Conservation (phyloP, 2,113 vertebrate genomes). For the Fulica atra region DNA sequence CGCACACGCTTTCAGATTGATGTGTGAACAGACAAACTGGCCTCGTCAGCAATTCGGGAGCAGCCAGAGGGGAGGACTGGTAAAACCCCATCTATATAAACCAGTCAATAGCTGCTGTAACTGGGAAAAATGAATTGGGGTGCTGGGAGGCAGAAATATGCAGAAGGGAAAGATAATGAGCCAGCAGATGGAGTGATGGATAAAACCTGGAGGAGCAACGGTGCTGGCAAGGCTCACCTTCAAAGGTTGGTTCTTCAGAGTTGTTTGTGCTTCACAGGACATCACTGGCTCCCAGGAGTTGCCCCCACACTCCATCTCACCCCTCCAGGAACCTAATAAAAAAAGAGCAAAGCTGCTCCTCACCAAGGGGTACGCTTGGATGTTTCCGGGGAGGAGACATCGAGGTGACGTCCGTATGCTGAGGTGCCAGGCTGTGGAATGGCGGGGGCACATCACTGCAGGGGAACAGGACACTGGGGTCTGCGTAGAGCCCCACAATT, state of each 20-base stretch:
- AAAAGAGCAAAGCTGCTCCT: neutral
- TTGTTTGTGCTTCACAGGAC: neutral
- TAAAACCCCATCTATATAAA: neutral
- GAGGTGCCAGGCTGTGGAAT: neutral
- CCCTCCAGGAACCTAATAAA: neutral
- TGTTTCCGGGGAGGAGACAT: neutral
- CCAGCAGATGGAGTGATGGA: neutral
- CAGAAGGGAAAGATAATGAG: neutral
- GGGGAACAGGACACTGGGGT: neutral
- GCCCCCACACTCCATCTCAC: neutral
- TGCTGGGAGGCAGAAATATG: neutral
- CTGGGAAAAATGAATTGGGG: neutral
- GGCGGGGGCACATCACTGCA: fast-evolving
- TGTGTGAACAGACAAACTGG: neutral
- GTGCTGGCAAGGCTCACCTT: neutral
- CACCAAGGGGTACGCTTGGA: neutral
- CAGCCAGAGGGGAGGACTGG: neutral
- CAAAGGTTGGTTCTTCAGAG: neutral
- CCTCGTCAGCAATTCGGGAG: neutral
- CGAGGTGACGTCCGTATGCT: fast-evolving
- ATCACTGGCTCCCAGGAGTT: neutral
- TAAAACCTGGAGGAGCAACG: neutral
- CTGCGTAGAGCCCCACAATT: neutral
- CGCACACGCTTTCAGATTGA: slow-evolving; percentile 20
- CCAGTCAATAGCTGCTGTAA: slow-evolving; percentile 16